Evolutionary conservation across 2,113 vertebrate species (phyloP), one percentile per base, ranked within the genome.

Genomic region (Mus pahari): DNA sequence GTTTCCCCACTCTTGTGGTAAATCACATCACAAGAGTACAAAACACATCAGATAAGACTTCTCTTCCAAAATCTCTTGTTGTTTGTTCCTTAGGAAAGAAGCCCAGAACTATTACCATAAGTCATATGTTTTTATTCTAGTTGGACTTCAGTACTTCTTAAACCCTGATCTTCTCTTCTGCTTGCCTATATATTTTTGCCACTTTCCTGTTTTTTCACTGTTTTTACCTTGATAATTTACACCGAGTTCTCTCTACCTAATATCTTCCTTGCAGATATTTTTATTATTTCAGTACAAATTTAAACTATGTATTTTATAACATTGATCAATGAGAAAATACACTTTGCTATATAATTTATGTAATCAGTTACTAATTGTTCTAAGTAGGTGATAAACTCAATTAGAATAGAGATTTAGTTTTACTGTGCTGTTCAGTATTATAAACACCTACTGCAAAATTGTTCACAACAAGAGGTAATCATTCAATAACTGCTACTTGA

Each of bases 21-120:
- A 93, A 92, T 95, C 50, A 60, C 91, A 22, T 26, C 6, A 12
- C 11, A 50, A 50, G 28, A 36, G 70, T 31, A 74, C 74, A 93
- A 91, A 93, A 93, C 83, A 93, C 14, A 73, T 64, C 62, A 84
- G 19, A 88, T 60, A 79, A 70, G 36, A 11, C 14, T 79, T 90
- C 17, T 90, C 42, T 55, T 10, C 89, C 53, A 88, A 95, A 62
- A 74, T 83, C 36, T 68, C 9, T 78, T 33, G 31, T 64, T 87
- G 45, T 20, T 83, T 95, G 66, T 90, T 93, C 92, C 84, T 88
- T 64, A 42, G 79, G 39, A 36, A 79, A 39, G 82, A 90, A 94
- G 82, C 53, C 36, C 74, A 88, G 71, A 73, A 24, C 39, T 83
- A 7, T 68, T 92, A 45, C 53, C 11, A 9, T 50, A 73, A 12